Evolutionary conservation across 53 echinoderm and acorn worm genomes (phyloP).

Genomic region (Patiria pectinifera): DNA sequence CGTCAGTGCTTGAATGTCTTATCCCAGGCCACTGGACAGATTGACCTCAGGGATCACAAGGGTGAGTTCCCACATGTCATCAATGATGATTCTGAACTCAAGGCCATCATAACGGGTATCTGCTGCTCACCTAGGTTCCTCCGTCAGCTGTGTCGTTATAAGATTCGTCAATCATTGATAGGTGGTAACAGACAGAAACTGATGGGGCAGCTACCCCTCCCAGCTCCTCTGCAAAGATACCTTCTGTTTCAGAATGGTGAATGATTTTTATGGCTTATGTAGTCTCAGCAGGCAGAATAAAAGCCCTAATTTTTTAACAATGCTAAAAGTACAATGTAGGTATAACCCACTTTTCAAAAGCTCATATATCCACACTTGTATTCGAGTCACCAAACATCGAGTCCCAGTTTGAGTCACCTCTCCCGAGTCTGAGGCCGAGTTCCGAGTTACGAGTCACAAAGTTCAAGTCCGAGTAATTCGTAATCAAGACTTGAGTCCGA

Average conservation of each 20-base stretch:
- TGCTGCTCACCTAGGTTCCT: slow-evolving; percentile 76
- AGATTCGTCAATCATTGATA: slow-evolving; percentile 70
- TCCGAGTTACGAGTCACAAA: too few species aligned
- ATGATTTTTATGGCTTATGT: neutral
- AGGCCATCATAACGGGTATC: slow-evolving; percentile 64
- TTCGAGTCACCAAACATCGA: too few species aligned
- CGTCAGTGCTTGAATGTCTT: slow-evolving; percentile 74
- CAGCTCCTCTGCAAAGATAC: slow-evolving; percentile 75
- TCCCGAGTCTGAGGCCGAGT: too few species aligned
- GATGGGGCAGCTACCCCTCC: slow-evolving; percentile 76
- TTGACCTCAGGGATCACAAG: slow-evolving; percentile 72
- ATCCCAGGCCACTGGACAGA: slow-evolving; percentile 74
- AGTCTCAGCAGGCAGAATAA: too few species aligned
- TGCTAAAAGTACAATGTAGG: too few species aligned
- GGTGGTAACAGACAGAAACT: slow-evolving; percentile 62
- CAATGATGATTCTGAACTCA: slow-evolving; percentile 73
- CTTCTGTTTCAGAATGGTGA: slow-evolving; percentile 76
- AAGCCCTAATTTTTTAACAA: too few species aligned
- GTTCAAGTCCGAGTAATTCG: too few species aligned
- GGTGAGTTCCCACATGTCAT: slow-evolving; percentile 73
- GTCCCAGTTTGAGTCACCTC: too few species aligned
- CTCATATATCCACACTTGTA: too few species aligned
- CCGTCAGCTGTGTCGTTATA: slow-evolving; percentile 89
- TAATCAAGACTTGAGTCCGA: too few species aligned
- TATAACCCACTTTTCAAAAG: too few species aligned